Evolutionary conservation across 2,888 invertebrate genomes (phyloP), one percentile per base, ranked within the genome.

Genomic region (Erpobdella octoculata): DNA sequence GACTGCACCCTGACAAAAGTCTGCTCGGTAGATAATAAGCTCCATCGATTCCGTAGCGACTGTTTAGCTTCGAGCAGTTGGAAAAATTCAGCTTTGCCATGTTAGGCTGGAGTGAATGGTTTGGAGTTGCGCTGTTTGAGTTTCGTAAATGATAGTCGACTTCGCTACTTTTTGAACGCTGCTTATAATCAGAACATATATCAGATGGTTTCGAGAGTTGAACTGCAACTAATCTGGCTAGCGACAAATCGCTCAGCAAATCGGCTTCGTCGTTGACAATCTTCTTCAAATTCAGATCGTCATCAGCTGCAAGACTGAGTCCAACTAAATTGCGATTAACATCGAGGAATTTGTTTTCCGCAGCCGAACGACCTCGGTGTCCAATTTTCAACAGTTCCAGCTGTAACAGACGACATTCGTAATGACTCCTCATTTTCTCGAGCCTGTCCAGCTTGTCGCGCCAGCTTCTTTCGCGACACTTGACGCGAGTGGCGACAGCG

Each of bases 361-460:
- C 21, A 5, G 53, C 6, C 9, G 53, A n/a, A 1, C 53, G 21
- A n/a, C 53, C 53, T 1, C 21, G 21, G n/a, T n/a, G 53, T 25
- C 21, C 28, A 4, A 53, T 53, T 31, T 35, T 25, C 62, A 62
- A 28, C 62, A 62, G 8, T 31, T 62, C 33, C 35, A 62, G 35
- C 25, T 62, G 33, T 8, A 62, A 35, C 21, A 62, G 35, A n/a
- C 35, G 31, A 31, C 62, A 62, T 18, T 62, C 33, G 62, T 35
- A 62, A 8, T 62, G 62, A 18, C 62, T 33, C 35, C 35, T 62
- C 62, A 62, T 62, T 31, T 35, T 62, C 33, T 62, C 62, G 31
- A 62, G 33, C 33, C 35, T 35, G 4, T 62, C 62, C 62, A 62
- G n/a, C 62, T 53, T 53, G 18, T 53, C 53, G 21, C 53, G 21